Base-by-base conservation (phyloP, 1,140 invertebrate species). In the Hyphantria cunea region DNA sequence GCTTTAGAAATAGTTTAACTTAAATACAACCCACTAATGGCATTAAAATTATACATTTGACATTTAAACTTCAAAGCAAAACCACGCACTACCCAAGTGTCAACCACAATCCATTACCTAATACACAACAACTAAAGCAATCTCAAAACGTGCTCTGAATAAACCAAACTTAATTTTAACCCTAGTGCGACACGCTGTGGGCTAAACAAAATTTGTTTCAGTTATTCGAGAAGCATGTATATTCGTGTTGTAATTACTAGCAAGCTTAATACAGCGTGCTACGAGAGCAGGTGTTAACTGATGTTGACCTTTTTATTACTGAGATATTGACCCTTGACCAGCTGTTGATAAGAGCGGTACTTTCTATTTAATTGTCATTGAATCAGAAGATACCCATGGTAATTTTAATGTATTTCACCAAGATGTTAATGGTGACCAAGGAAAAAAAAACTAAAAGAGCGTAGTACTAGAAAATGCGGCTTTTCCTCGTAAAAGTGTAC, bases 221-320 rank as follows among this genome's bases (percentile, higher is more conserved):
- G 50, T 12, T 12, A 44, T 44, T 44, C 12, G 8, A 12, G 50
- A 5, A 52, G 39, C 50, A 2, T 12, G 41, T 14, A 9, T 44
- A 44, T 44, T 25, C 13, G 13, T 6, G 6, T 15, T 31, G 37
- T 58, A 58, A 58, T 58, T 58, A 44, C 44, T 13, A 58, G 17
- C 45, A 48, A 58, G 48, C 45, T 58, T 58, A 58, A 58, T 58
- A 58, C 48, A 58, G 37, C 41, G 55, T n/a, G 12, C 41, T 9
- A 8, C 17, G 10, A 31, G 34, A 45, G 49, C 58, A 61, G 58
- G 58, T 61, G 58, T 61, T 48, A 61, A 37, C 45, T 14, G 14
- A 13, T 9, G 13, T 17, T 25, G 37, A 44, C 37, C 25, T 34
- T 48, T 58, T 58, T 58, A 58, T 58, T 42, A 41, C 9, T 47